Base-by-base conservation (phyloP, 2,113 vertebrate species). In the Atlantisia rogersi region DNA sequence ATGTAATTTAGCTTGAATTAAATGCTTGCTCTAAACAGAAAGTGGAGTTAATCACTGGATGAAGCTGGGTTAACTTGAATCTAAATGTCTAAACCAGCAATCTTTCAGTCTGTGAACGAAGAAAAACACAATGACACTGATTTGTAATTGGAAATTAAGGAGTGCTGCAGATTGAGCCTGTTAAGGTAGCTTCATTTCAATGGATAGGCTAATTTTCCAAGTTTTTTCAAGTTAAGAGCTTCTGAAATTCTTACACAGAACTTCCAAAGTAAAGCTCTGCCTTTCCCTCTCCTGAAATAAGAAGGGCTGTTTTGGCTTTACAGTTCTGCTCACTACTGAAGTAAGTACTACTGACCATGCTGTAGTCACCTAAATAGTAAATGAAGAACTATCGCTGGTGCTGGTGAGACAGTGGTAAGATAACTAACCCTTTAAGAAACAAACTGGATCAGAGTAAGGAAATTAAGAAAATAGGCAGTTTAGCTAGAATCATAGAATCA, bases 11-110 rank as follows among this genome's bases (percentile, higher is more conserved):
- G 62, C 48, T 76, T 19, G 14, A 73, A 86, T 59, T 28, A 88
- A 95, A 63, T 35, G 28, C 40, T 91, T 74, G 46, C 81, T 91
- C 44, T 91, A 69, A 89, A 82, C 39, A 73, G 58, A 91, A 90
- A 90, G 64, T 40, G 0, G n/a, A 95, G 58, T 90, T 91, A 96
- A 84, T 89, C 21, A 85, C 19, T 85, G 28, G 69, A 46, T 87
- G 58, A 87, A 85, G 59, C 78, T 79, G 50, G 37, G n/a, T 88
- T 95, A 95, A 90, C 67, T 79, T 71, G 28, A 86, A 32, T 55
- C 73, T 75, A 60, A 94, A 64, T 85, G 65, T 76, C 62, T 91
- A 53, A 77, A 85, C 2, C 19, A 77, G 55, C 82, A 80, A 50
- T 64, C 35, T 82, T 64, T 79, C 15, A 28, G 82, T 91, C 63